phyloP scores from a whole-genome alignment of 2,797 vertebrate species.

The Neosilurus hyrtlii region DNA sequence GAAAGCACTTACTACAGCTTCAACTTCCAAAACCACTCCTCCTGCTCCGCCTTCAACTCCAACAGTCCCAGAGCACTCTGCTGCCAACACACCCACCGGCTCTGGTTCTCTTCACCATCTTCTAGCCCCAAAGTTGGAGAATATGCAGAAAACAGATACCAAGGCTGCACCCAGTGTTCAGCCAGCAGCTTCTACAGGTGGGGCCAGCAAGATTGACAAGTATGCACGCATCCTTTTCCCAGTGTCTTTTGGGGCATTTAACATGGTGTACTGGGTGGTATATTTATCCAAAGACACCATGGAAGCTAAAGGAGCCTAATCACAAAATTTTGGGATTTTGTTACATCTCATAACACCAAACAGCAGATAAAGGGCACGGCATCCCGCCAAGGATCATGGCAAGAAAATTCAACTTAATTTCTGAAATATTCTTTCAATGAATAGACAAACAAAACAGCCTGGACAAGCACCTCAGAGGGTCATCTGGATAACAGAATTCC shows the following conservation, averaged over 20 bases:
- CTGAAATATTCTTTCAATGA: constrained; percentile 32
- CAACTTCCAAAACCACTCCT: constrained; percentile 76
- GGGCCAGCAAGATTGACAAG: constrained; percentile 99
- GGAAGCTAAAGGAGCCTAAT: constrained; percentile 81
- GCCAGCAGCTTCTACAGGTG: constrained; percentile 74
- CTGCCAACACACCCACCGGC: constrained; percentile 65
- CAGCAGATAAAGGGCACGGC: constrained; percentile 21
- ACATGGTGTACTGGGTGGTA: constrained; percentile 99
- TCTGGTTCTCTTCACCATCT: constrained; percentile 79
- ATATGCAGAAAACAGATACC: constrained; percentile 82
- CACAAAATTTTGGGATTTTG: constrained; percentile 65
- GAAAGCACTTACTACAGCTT: constrained; percentile 76
- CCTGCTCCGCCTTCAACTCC: constrained; percentile 79
- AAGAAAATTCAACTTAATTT: constrained; percentile 33
- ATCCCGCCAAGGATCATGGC: constrained; percentile 36
- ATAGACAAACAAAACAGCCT: constrained; percentile 18
- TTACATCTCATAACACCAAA: constrained; percentile 60
- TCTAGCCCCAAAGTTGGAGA: constrained; percentile 84
- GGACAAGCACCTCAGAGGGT: constrained; percentile 18
- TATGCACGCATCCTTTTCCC: constrained; percentile 98
- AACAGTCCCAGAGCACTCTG: constrained; percentile 72
- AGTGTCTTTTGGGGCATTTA: constrained; percentile 95
- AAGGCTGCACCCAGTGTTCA: constrained; percentile 73
- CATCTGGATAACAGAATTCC: constrained; percentile 17
- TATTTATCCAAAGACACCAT: constrained; percentile 97